Conservation (phyloP, 2,888 invertebrate genomes). For the Amphimallon solstitiale region DNA sequence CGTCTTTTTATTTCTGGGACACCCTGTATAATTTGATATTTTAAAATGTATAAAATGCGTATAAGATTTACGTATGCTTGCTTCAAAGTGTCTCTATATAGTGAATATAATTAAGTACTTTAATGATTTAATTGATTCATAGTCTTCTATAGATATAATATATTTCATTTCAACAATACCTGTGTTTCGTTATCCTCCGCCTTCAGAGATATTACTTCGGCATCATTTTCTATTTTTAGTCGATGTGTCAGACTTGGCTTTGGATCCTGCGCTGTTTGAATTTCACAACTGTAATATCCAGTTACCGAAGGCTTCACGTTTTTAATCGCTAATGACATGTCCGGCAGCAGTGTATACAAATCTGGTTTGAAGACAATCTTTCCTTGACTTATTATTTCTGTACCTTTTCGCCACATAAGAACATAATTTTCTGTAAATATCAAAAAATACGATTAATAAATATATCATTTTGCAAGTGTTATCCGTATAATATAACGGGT, state of each 20-base stretch:
- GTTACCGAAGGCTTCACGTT: neutral
- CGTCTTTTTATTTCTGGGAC: too few species aligned
- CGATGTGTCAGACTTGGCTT: conserved; percentile 4
- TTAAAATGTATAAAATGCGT: too few species aligned
- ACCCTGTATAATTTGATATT: too few species aligned
- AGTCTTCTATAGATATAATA: too few species aligned
- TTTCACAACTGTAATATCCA: conserved; percentile 13
- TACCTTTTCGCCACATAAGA: conserved; percentile 2
- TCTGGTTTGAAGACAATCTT: neutral
- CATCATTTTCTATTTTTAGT: conserved; percentile 15
- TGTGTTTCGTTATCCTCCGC: conserved; percentile 3
- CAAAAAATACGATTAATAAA: neutral
- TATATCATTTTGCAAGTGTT: neutral
- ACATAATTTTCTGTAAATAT: conserved; percentile 2
- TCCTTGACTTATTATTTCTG: neutral
- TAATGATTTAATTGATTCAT: too few species aligned
- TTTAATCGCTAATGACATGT: conserved; percentile 1
- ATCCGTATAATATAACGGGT: neutral
- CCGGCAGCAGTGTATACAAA: neutral
- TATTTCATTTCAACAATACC: conserved; percentile 6
- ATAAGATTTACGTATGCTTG: too few species aligned
- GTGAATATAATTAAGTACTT: too few species aligned
- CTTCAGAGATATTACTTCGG: conserved; percentile 14
- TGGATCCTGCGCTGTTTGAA: neutral
- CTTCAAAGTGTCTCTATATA: too few species aligned